Conservation (phyloP, 2,888 invertebrate genomes). For the Eucera pruinosa region DNA sequence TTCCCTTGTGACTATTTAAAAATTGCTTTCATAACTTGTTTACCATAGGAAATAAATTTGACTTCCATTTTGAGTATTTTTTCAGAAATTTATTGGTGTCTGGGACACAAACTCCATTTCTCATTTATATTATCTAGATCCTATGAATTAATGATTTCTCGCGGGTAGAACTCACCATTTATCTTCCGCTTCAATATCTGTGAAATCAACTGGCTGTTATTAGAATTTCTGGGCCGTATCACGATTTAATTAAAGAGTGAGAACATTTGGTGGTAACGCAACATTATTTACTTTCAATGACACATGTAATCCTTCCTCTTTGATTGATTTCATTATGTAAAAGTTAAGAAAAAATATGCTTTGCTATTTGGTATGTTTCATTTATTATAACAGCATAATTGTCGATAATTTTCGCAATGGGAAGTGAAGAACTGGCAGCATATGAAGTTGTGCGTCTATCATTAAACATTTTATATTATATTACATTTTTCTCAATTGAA, state of each 20-base stretch:
- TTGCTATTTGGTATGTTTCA: background rate
- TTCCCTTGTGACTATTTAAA: no score
- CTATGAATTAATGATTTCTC: background rate
- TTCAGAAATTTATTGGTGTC: background rate
- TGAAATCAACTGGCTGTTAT: slow-evolving; percentile 21
- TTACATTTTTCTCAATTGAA: no score
- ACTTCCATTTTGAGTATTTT: no score
- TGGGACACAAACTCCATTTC: background rate
- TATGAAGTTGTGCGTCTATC: no score
- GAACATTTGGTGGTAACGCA: slow-evolving; percentile 22
- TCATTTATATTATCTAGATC: background rate
- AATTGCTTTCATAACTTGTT: no score
- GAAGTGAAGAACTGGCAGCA: no score
- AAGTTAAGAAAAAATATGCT: no score
- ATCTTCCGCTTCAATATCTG: slow-evolving; percentile 5
- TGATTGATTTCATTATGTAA: slow-evolving; percentile 11
- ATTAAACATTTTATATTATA: no score
- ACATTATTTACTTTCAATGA: slow-evolving; percentile 17
- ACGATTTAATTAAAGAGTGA: slow-evolving; percentile 43
- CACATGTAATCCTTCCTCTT: background rate
- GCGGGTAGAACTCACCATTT: background rate
- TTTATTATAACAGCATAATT: background rate
- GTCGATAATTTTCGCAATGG: background rate
- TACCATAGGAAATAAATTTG: no score
- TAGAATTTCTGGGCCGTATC: slow-evolving; percentile 14